phyloP scores from a whole-genome alignment of 2,113 vertebrate species.

The Euleptes europaea region DNA sequence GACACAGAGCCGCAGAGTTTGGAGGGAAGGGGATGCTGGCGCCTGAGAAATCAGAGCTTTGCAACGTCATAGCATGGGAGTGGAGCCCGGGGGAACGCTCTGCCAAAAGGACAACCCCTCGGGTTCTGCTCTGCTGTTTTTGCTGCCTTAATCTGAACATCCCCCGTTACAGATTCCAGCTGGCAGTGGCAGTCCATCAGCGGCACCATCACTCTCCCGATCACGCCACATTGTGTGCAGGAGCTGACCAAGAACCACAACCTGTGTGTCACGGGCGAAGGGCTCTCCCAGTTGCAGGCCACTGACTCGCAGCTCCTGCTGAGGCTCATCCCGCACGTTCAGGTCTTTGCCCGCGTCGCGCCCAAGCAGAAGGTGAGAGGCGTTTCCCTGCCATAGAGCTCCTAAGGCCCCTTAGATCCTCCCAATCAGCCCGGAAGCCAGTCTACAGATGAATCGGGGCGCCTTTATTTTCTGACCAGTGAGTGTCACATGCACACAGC shows the following conservation, averaged over 20 bases:
- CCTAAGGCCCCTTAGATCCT: background rate
- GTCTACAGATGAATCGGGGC: too few species aligned
- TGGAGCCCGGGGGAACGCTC: background rate
- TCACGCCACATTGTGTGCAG: constrained; percentile 63
- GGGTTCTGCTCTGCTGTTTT: background rate
- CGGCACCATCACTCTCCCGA: constrained; percentile 70
- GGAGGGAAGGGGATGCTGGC: background rate
- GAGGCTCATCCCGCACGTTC: constrained; percentile 72
- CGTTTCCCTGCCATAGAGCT: too few species aligned
- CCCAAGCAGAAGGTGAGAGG: constrained; percentile 80
- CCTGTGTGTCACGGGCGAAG: constrained; percentile 92
- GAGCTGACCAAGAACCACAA: constrained; percentile 77
- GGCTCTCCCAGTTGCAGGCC: constrained; percentile 78
- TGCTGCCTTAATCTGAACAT: background rate
- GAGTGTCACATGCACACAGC: background rate
- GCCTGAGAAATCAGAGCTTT: background rate
- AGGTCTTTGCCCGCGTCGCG: constrained; percentile 79
- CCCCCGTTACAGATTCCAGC: constrained; percentile 63
- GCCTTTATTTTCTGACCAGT: background rate
- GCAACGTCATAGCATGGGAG: background rate
- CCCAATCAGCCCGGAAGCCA: accelerated
- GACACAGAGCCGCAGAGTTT: background rate
- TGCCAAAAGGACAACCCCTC: background rate
- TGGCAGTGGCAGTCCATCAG: constrained; percentile 91
- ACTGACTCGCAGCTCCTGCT: constrained; percentile 59